Conservation (phyloP, 35 echinoderm and acorn worm species). For the Holothuria glaberrima region DNA sequence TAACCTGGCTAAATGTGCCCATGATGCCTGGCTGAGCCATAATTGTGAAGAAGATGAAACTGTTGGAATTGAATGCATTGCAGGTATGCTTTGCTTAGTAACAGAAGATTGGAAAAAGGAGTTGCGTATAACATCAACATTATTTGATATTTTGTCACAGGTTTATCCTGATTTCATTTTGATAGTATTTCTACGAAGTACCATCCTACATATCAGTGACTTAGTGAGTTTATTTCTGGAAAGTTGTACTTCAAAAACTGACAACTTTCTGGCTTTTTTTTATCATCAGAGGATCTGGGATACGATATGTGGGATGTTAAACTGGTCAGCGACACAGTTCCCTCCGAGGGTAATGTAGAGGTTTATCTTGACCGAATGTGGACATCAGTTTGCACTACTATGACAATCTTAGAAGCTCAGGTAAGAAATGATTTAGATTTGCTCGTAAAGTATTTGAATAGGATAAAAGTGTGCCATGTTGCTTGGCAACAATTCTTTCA, state of each 20-base stretch:
- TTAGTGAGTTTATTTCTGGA: too few species aligned
- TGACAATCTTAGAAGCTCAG: constrained; percentile 39
- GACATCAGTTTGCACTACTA: constrained; percentile 12
- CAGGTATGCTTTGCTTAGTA: too few species aligned
- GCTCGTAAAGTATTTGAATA: background rate
- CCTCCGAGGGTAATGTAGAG: constrained; percentile 24
- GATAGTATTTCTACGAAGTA: too few species aligned
- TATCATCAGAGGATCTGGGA: background rate
- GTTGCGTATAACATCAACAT: too few species aligned
- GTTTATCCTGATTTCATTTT: too few species aligned
- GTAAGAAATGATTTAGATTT: background rate
- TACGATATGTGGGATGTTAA: constrained; percentile 22
- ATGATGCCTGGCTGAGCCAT: background rate
- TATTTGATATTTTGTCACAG: too few species aligned
- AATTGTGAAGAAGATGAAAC: constrained; percentile 18
- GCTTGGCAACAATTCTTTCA: background rate
- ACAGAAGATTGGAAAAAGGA: too few species aligned
- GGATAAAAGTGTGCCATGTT: background rate
- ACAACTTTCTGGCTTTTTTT: too few species aligned
- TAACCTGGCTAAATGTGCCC: constrained; percentile 20
- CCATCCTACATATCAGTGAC: too few species aligned
- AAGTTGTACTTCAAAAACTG: too few species aligned
- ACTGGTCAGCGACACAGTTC: background rate
- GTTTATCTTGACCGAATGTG: constrained; percentile 18
- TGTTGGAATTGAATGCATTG: constrained; percentile 28